Evolutionary conservation across 2,888 invertebrate species (phyloP), one percentile per base, ranked within the genome.

Genomic region (Trachelus iudaicus): DNA sequence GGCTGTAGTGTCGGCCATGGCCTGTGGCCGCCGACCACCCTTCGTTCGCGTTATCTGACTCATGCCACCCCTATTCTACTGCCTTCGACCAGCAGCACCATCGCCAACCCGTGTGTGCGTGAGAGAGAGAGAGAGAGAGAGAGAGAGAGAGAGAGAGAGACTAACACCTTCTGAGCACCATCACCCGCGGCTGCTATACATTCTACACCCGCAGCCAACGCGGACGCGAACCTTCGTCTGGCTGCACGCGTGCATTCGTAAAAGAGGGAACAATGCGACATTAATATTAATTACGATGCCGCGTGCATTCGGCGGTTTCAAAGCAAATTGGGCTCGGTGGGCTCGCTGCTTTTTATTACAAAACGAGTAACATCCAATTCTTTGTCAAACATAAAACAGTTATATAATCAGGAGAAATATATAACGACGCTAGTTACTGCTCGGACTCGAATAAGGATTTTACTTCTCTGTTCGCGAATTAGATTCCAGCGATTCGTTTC

Each of bases 231-330:
- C 13, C 23, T 73, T 0, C 12, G 71, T 23, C 23, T 73, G 11
- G 6, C 73, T 23, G 37, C 40, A n/a, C 23, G 37, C 73, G 73
- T 34, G 34, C 30, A 73, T 11, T n/a, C 56, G 56, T 75, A 69
- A 31, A 34, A 23, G 33, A 76, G 78, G 79, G 79, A 75, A 75
- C 79, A 82, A 81, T 82, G 85, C 82, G 83, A 83, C 84, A 85
- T 88, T 88, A 88, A 88, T 88, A 88, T 88, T 87, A 88, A 88
- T 88, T 87, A 88, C 81, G 78, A 77, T 35, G 79, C 75, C 76
- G 15, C 75, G 77, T 76, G 78, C 78, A 73, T 68, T 69, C 78
- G 34, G 79, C 35, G 79, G 77, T 81, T 83, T 79, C 68, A 76
- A 75, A 83, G 79, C 78, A 34, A 56, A 77, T 34, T 69, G 75